Evolutionary conservation across 2,797 vertebrate species (phyloP).

Genomic region (Coluber constrictor): DNA sequence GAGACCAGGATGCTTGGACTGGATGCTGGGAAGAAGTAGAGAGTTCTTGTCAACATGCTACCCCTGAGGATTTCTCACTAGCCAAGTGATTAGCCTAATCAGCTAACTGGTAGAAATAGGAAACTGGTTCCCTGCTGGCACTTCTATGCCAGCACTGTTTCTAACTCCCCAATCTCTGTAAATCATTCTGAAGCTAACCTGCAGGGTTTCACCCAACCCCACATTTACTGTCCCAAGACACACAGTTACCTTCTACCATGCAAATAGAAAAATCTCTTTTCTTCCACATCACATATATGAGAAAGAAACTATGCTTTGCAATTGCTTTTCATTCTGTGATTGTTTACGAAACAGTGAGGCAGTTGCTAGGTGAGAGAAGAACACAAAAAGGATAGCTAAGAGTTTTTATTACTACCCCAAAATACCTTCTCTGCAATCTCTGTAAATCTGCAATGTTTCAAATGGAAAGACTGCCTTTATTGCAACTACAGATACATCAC

Average conservation of each 20-base stretch:
- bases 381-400: neutral
- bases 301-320: neutral
- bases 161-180: neutral
- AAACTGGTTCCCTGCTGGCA: neutral
- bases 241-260: neutral
- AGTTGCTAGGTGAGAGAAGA: neutral
- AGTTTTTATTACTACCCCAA: neutral
- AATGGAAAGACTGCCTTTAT: neutral
- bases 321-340: neutral
- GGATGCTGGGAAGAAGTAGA: neutral
- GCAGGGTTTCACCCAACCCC: neutral
- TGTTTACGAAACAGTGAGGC: neutral
- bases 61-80: neutral
- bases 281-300: neutral
- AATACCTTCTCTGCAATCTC: neutral
- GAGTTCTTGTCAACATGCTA: neutral
- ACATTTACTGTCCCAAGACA: neutral
- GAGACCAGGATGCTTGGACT: neutral
- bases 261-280: neutral
- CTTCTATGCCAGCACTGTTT: neutral
- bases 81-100: neutral
- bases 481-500: neutral
- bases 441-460: neutral
- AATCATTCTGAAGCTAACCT: neutral
- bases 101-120: neutral